Evolutionary conservation across 2,113 vertebrate species (phyloP).

Genomic region (Ceuthmochares aereus): DNA sequence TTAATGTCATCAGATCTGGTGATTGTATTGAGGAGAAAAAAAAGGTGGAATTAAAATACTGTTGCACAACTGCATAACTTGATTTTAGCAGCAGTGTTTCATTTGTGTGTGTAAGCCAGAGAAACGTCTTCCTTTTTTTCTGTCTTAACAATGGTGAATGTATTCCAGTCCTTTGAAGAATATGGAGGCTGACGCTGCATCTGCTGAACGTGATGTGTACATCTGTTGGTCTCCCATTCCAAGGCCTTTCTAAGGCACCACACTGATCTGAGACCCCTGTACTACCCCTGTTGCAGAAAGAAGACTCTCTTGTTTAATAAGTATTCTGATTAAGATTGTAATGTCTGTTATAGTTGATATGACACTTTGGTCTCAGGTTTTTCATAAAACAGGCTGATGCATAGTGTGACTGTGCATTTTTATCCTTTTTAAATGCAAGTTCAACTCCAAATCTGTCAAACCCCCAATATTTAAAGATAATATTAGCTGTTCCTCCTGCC

Average conservation of each 20-base stretch:
- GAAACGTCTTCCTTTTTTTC: neutral
- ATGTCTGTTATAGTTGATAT: neutral
- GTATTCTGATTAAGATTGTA: neutral
- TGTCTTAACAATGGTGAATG: rapidly evolving
- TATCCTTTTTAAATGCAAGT: neutral
- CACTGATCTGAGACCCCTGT: neutral
- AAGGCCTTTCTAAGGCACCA: neutral
- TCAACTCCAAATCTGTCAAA: neutral
- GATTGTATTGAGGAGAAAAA: neutral
- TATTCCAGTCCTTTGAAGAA: neutral
- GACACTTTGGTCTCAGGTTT: neutral
- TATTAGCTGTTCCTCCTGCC: neutral
- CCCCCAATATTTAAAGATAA: neutral
- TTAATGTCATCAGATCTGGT: neutral
- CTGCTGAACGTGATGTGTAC: neutral
- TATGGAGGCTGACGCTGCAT: neutral
- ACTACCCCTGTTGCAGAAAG: neutral
- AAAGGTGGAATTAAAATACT: neutral
- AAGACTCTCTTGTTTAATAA: neutral
- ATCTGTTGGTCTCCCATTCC: neutral
- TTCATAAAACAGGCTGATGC: neutral
- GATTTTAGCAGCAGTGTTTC: neutral
- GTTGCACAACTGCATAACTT: neutral
- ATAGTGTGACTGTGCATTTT: neutral
- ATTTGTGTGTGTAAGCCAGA: neutral